Conservation (phyloP, 2,797 vertebrate genomes). For the Dermochelys coriacea region DNA sequence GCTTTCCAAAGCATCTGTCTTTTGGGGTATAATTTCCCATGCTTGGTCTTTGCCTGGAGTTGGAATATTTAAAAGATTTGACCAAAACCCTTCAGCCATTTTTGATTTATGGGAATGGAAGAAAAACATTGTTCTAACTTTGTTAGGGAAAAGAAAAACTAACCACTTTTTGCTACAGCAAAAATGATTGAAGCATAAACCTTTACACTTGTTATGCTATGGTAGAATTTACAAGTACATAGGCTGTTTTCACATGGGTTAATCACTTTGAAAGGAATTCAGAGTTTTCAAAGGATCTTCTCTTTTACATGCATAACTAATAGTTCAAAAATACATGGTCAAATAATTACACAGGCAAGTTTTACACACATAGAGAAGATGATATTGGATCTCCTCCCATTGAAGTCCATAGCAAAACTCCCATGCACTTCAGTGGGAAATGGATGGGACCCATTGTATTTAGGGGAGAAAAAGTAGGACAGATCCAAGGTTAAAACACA, state of each 20-base stretch:
- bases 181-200: background rate
- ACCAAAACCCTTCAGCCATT: background rate
- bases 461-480: background rate
- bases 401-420: background rate
- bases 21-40: background rate
- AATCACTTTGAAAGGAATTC: background rate
- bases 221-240: background rate
- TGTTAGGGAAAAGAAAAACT: background rate
- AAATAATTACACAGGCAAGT: background rate
- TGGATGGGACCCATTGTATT: background rate
- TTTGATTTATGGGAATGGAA: background rate
- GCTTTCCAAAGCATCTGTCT: background rate
- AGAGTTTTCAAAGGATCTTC: background rate
- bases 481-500: background rate
- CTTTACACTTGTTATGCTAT: background rate
- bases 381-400: background rate
- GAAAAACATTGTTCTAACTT: background rate
- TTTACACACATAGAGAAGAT: background rate
- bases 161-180: background rate
- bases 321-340: background rate
- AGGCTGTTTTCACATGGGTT: background rate
- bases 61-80: background rate
- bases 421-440: background rate
- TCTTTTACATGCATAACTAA: background rate
- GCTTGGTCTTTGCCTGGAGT: background rate